Conservation (phyloP, 2,888 invertebrate genomes). For the Papilio demoleus region DNA sequence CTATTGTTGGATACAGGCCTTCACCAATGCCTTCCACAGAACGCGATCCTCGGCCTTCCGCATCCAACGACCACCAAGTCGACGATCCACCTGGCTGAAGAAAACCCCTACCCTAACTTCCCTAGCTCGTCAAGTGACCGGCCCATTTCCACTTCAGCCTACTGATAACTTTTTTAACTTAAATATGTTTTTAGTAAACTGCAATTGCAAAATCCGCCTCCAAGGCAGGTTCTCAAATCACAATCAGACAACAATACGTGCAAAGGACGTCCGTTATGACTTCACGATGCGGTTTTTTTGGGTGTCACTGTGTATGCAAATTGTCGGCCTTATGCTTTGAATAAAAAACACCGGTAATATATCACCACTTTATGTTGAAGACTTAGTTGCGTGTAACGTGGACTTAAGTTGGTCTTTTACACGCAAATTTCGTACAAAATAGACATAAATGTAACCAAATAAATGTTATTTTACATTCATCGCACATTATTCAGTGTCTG, state of each 20-base stretch:
- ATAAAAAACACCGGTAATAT: conserved; percentile 11
- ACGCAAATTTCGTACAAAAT: conserved; percentile 7
- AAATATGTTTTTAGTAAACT: neutral
- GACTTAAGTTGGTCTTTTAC: neutral
- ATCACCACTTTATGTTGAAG: conserved; percentile 12
- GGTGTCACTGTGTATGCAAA: conserved; percentile 43
- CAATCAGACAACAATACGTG: conserved; percentile 65
- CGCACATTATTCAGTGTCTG: conserved; percentile 13
- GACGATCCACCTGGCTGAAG: too few relatives aligned
- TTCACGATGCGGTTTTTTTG: conserved; percentile 59
- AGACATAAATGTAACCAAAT: conserved; percentile 32
- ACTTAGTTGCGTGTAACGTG: neutral
- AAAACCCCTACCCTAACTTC: too few relatives aligned
- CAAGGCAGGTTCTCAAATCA: conserved; percentile 43
- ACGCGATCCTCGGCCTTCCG: too few relatives aligned
- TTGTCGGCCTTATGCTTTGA: conserved; percentile 16
- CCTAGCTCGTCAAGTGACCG: too few relatives aligned
- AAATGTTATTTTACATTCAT: conserved; percentile 8
- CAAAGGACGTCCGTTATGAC: conserved; percentile 57
- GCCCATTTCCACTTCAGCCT: too few relatives aligned
- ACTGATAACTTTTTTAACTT: too few relatives aligned
- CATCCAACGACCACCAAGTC: too few relatives aligned
- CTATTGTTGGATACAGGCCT: too few relatives aligned
- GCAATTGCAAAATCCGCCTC: conserved; percentile 4
- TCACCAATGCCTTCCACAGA: too few relatives aligned